Percentiles rank a stretch among this genome's conserved stretches.
Evolutionary conservation across 2,113 vertebrate genomes (phyloP).

Genomic region (Oryzias javanicus): DNA sequence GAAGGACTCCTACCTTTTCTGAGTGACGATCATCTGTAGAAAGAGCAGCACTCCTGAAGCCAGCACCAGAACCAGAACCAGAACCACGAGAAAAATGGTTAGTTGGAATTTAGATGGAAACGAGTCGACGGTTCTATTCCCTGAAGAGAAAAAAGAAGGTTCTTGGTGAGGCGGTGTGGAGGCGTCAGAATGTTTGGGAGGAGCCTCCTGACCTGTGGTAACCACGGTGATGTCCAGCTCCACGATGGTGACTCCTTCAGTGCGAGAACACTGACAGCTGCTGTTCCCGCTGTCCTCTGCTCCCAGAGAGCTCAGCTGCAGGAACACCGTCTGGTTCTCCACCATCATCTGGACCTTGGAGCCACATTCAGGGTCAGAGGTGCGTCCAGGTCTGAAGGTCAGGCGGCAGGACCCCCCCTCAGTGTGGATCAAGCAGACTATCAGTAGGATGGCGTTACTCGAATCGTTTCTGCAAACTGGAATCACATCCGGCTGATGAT

Average conservation of each 20-base stretch:
- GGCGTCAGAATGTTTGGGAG: not conserved
- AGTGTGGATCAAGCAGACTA: not conserved
- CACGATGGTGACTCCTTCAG: accelerated
- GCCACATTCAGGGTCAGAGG: not conserved
- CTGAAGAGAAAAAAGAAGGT: not conserved
- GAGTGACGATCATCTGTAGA: not conserved
- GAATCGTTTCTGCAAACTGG: not conserved
- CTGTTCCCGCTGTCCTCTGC: constrained; percentile 21
- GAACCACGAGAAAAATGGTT: not conserved
- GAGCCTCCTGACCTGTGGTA: not conserved
- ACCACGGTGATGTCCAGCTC: constrained; percentile 25
- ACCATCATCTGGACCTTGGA: constrained; percentile 1
- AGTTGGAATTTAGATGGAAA: not conserved
- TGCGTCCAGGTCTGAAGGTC: accelerated
- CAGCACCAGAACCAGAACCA: not conserved
- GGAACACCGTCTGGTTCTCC: constrained; percentile 23
- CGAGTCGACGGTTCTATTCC: not conserved
- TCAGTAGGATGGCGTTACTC: accelerated
- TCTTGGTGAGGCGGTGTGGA: not conserved
- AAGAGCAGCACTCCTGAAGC: not conserved
- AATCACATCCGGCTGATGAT: constrained; percentile 5
- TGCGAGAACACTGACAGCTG: not conserved
- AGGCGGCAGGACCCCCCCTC: constrained; percentile 14
- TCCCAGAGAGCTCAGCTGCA: constrained; percentile 16
- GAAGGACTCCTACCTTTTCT: not conserved